These are phyloP conservation scores for Ptiloglossa arizonensis DNA, from an alignment of 1,140 invertebrate species.

Conservation along the genomic window DNA sequence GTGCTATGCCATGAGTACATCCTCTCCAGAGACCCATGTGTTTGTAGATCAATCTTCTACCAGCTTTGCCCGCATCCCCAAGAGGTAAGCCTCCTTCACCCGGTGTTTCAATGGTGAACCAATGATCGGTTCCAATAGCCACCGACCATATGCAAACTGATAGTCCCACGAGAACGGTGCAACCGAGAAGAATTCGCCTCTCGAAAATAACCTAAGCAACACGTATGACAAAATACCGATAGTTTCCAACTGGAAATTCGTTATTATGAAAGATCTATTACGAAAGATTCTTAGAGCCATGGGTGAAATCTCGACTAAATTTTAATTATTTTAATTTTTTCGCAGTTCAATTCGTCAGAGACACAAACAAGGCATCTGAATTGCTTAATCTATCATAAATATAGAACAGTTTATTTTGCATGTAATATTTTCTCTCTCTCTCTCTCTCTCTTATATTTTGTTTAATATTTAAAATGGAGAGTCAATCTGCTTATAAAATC, in stretches of 20 bases:
- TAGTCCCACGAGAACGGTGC: conserved; percentile 86
- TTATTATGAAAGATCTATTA: too few species aligned
- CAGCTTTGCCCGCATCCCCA: conserved; percentile 58
- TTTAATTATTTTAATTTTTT: neutral
- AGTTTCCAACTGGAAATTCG: too few species aligned
- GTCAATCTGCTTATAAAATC: too few species aligned
- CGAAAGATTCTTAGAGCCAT: too few species aligned
- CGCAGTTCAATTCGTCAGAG: too few species aligned
- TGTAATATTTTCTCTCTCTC: too few species aligned
- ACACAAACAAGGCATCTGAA: too few species aligned
- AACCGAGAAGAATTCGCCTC: conserved; percentile 86
- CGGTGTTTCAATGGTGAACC: conserved; percentile 85
- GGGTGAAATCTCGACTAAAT: neutral
- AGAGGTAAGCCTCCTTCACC: conserved; percentile 64
- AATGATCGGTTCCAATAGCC: conserved; percentile 89
- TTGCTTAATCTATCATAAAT: too few species aligned
- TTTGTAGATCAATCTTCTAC: conserved; percentile 77
- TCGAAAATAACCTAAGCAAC: conserved; percentile 85
- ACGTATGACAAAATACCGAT: neutral
- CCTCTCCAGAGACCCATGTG: conserved; percentile 88
- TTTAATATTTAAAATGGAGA: too few species aligned
- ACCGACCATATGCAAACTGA: conserved; percentile 88
- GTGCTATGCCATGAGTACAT: conserved; percentile 80
- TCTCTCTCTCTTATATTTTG: too few species aligned
- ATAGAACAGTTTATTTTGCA: too few species aligned